These are phyloP conservation scores for Lasioglossum vierecki DNA, from an alignment of 2,888 invertebrate genomes.

Conservation along the genomic window DNA sequence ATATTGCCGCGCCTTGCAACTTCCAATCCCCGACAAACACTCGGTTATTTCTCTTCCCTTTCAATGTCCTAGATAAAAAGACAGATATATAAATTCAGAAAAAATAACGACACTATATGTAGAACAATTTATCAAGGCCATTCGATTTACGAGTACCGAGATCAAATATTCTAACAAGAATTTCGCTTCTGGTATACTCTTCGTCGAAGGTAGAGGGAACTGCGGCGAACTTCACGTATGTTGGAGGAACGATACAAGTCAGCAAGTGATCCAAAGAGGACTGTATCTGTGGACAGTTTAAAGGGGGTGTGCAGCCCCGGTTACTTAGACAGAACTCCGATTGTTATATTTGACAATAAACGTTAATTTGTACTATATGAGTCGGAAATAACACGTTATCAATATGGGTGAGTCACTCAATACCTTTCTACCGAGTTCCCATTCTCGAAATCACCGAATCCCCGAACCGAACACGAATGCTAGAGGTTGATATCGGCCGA, in stretches of 20 bases:
- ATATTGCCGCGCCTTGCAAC: no score
- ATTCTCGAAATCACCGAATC: conserved; percentile 12
- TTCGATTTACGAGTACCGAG: not conserved
- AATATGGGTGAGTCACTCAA: conserved; percentile 74
- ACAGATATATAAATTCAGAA: not conserved
- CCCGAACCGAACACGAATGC: conserved; percentile 41
- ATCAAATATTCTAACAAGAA: not conserved
- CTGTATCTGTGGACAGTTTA: conserved; percentile 55
- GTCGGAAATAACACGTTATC: conserved; percentile 68
- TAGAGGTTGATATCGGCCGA: conserved; percentile 3
- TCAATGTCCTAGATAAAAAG: not conserved
- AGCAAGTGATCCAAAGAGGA: conserved; percentile 59
- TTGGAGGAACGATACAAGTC: conserved; percentile 56
- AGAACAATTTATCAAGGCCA: not conserved
- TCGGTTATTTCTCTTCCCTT: not conserved
- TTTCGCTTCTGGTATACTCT: not conserved
- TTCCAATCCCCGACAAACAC: not conserved
- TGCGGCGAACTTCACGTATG: conserved; percentile 53
- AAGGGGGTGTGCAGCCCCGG: conserved; percentile 70
- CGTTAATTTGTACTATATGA: conserved; percentile 72
- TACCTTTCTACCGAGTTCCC: conserved; percentile 13
- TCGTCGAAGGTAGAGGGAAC: conserved; percentile 5
- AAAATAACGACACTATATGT: not conserved
- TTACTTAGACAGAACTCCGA: conserved; percentile 58
- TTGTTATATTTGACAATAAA: conserved; percentile 72